These are phyloP conservation scores for Brachionichthys hirsutus DNA, from an alignment of 2,113 vertebrate genomes.

Conservation along the genomic window DNA sequence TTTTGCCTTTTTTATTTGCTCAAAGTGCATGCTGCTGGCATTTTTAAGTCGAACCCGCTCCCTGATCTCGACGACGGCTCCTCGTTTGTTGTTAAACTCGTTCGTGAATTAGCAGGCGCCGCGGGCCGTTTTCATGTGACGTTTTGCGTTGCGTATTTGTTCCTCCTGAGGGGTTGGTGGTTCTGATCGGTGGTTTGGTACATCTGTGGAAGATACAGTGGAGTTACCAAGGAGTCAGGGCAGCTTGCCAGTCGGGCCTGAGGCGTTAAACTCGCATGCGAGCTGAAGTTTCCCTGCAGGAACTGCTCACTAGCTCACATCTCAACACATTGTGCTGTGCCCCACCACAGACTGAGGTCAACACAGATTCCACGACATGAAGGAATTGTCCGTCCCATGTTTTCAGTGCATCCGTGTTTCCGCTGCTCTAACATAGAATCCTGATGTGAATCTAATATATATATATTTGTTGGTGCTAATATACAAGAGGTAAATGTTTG, in stretches of 20 bases:
- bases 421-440: slow-evolving; percentile 59
- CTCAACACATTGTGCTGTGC: slow-evolving; percentile 68
- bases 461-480: slow-evolving; percentile 53
- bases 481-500: slow-evolving; percentile 40
- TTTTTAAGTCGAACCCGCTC: slow-evolving; percentile 38
- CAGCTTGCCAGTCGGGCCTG: slow-evolving; percentile 70
- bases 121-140: slow-evolving; percentile 69
- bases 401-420: slow-evolving; percentile 64
- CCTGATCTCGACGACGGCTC: slow-evolving; percentile 45
- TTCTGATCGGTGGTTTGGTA: slow-evolving; percentile 75
- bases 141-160: slow-evolving; percentile 63
- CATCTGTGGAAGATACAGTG: slow-evolving; percentile 81
- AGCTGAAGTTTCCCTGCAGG: slow-evolving; percentile 48
- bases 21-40: slow-evolving; percentile 64
- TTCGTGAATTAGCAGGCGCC: slow-evolving; percentile 72
- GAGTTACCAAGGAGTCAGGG: slow-evolving; percentile 75
- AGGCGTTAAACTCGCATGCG: slow-evolving; percentile 51
- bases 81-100: slow-evolving; percentile 51
- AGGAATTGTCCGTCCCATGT: slow-evolving; percentile 64
- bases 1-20: slow-evolving; percentile 20
- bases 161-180: slow-evolving; percentile 58
- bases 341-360: slow-evolving; percentile 67
- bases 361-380: slow-evolving; percentile 60
- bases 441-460: slow-evolving; percentile 49
- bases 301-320: slow-evolving; percentile 66